Evolutionary conservation across 2,888 invertebrate genomes (phyloP).

Genomic region (Thecophora atra): DNA sequence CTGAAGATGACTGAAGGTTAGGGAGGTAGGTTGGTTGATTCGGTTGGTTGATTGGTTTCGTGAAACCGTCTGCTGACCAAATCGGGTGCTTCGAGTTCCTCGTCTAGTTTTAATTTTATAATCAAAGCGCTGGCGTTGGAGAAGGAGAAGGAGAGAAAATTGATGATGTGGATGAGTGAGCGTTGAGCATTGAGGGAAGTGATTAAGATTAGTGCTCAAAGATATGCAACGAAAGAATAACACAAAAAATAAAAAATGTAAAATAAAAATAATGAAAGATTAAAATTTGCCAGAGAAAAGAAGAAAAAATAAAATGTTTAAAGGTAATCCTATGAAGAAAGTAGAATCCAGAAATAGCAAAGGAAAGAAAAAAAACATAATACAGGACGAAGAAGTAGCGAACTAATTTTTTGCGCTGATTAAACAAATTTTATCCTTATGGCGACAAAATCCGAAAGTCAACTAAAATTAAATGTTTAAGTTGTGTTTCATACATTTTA

Average conservation of each 20-base stretch:
- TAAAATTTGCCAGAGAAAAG: neutral
- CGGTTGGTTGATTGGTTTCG: neutral
- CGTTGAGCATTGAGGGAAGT: conserved; percentile 61
- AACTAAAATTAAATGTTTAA: neutral
- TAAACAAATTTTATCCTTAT: neutral
- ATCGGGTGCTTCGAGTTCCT: neutral
- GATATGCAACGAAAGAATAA: conserved; percentile 47
- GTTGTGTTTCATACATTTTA: neutral
- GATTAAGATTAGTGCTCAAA: conserved; percentile 61
- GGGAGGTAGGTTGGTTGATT: neutral
- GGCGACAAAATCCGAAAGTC: neutral
- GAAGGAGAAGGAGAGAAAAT: conserved; percentile 52
- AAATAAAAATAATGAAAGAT: neutral
- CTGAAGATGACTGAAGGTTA: neutral
- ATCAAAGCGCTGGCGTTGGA: neutral
- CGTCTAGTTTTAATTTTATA: neutral
- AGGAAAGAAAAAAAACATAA: neutral
- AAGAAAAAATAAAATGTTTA: neutral
- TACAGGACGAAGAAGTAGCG: neutral
- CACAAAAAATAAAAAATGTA: conserved; percentile 4
- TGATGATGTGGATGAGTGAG: conserved; percentile 64
- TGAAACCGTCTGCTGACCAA: neutral
- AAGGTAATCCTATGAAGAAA: neutral
- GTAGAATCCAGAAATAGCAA: neutral
- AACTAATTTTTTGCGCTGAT: neutral